Conservation (phyloP, 2,888 invertebrate species). For the Heteromurus nitidus region DNA sequence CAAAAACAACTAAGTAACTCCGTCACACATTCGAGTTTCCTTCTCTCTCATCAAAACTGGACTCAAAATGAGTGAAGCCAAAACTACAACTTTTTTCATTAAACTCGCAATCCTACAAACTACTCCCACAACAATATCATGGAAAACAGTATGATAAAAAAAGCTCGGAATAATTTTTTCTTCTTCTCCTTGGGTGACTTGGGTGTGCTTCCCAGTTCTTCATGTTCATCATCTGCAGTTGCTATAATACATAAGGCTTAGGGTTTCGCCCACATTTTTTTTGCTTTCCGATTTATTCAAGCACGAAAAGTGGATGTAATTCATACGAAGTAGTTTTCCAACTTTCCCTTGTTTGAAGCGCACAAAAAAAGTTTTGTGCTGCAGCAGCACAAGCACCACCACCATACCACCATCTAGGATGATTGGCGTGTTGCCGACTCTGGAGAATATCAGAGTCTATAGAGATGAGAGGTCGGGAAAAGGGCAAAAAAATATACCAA, state of each 20-base stretch:
- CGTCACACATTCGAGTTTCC: no score
- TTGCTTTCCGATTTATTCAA: slow-evolving; percentile 33
- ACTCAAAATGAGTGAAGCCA: no score
- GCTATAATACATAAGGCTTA: no score
- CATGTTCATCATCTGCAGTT: no score
- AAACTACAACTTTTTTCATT: slow-evolving; percentile 20
- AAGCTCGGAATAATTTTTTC: background rate
- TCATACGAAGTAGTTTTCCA: no score
- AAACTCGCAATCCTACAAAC: background rate
- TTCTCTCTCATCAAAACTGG: no score
- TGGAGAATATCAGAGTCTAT: slow-evolving; percentile 28
- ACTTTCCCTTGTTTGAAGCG: slow-evolving; percentile 31
- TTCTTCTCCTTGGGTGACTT: background rate
- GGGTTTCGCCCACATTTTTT: no score
- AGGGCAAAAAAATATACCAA: slow-evolving; percentile 20
- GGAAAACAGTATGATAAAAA: no score
- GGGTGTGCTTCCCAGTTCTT: no score
- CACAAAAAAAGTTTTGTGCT: slow-evolving; percentile 19
- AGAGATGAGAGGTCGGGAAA: background rate
- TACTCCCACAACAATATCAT: background rate
- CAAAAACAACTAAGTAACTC: slow-evolving; percentile 2
- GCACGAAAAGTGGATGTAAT: slow-evolving; percentile 5
- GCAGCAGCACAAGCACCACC: no score
- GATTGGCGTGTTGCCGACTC: slow-evolving; percentile 52
- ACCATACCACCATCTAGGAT: slow-evolving; percentile 3